Percentiles rank a stretch among this genome's conserved stretches.
phyloP scores from a whole-genome alignment of 2,113 vertebrate species.

The Oxygymnocypris stewartii region DNA sequence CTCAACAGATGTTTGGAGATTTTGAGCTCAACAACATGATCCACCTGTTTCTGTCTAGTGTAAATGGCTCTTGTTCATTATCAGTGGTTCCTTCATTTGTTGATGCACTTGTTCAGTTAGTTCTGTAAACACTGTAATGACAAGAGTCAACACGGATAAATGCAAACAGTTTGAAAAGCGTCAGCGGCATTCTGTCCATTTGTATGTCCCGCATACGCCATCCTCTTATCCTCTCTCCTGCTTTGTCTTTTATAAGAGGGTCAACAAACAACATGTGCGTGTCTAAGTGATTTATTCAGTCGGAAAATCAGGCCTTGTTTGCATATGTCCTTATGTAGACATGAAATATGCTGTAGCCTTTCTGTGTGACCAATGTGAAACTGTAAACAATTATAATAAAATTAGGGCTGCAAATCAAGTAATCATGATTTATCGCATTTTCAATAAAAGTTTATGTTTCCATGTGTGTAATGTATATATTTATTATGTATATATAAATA shows the following conservation, averaged over 20 bases:
- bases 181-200: neutral
- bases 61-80: neutral
- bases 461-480: too few relatives aligned
- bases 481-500: too few relatives aligned
- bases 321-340: neutral
- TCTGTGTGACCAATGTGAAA: too few relatives aligned
- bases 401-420: too few relatives aligned
- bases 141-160: neutral
- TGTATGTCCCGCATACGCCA: neutral
- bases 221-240: neutral
- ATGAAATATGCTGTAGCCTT: neutral
- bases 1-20: neutral
- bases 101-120: conserved; percentile 1
- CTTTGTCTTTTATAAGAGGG: neutral
- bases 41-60: neutral
- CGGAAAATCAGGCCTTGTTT: neutral
- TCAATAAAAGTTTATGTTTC: neutral
- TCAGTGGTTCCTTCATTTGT: neutral
- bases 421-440: too few relatives aligned
- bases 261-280: neutral
- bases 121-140: conserved; percentile 18
- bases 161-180: neutral
- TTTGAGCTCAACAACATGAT: neutral
- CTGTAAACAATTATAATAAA: too few relatives aligned
- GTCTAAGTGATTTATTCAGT: neutral